Evolutionary conservation across 2,888 invertebrate species (phyloP).

Genomic region (Brachyopa scutellaris): DNA sequence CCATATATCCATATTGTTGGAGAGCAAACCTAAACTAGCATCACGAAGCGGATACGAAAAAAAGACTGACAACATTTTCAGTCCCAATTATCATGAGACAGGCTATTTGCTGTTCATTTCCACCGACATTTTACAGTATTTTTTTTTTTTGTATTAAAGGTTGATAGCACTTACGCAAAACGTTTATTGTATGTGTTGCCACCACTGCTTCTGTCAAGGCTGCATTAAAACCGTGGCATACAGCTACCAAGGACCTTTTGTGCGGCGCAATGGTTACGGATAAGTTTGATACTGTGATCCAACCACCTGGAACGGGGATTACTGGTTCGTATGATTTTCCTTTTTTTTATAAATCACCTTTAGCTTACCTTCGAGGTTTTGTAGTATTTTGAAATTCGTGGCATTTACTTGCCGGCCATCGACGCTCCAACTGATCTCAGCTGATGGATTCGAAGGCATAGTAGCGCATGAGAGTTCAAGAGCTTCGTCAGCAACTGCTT

Average conservation of each 20-base stretch:
- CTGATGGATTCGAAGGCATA: constrained; percentile 79
- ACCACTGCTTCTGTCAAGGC: constrained; percentile 79
- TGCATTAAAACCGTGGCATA: constrained; percentile 79
- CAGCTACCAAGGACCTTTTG: constrained; percentile 78
- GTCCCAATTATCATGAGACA: constrained; percentile 42
- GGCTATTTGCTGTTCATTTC: constrained; percentile 31
- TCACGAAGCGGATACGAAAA: neutral
- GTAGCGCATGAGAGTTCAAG: constrained; percentile 77
- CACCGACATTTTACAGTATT: constrained; percentile 1
- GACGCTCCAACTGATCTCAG: constrained; percentile 79
- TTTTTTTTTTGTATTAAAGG: constrained; percentile 3
- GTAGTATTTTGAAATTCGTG: constrained; percentile 10
- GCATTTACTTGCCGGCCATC: constrained; percentile 78
- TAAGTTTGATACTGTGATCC: constrained; percentile 79
- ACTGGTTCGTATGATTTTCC: too few species aligned
- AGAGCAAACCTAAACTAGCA: too few species aligned
- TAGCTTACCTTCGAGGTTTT: constrained; percentile 29
- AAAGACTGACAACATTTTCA: constrained; percentile 38
- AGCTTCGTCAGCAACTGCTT: constrained; percentile 77
- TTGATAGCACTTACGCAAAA: constrained; percentile 77
- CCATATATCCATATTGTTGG: constrained; percentile 37
- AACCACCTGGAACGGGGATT: constrained; percentile 75
- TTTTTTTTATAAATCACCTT: too few species aligned
- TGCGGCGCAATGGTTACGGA: constrained; percentile 77
- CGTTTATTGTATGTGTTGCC: constrained; percentile 79